Conservation (phyloP, 1,140 invertebrate genomes). For the Oscheius sp. region DNA sequence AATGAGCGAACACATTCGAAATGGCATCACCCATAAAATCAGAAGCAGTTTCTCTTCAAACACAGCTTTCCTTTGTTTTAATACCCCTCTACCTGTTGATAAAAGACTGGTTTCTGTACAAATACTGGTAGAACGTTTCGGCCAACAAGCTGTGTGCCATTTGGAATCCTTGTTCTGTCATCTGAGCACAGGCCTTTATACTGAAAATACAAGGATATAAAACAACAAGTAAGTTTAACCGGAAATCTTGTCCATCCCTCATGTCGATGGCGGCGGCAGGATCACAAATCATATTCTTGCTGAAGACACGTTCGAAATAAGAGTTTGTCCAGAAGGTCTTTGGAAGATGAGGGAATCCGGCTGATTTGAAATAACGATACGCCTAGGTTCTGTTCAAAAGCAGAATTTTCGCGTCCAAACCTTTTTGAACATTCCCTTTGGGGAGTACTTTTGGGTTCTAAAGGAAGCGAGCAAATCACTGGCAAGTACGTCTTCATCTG, state of each 20-base stretch:
- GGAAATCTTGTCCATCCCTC: conserved; percentile 40
- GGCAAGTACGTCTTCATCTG: conserved; percentile 33
- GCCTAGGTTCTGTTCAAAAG: too few species aligned
- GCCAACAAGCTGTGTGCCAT: conserved; percentile 37
- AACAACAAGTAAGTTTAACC: conserved; percentile 23
- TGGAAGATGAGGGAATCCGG: conserved; percentile 42
- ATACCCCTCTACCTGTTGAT: conserved; percentile 35
- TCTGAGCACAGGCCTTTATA: conserved; percentile 40
- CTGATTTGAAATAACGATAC: conserved; percentile 43
- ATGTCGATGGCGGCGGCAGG: conserved; percentile 43
- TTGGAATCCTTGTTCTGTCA: conserved; percentile 39
- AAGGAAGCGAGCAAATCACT: conserved; percentile 37
- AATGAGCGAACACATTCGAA: conserved; percentile 32
- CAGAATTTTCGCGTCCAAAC: too few species aligned
- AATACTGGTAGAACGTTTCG: conserved; percentile 41
- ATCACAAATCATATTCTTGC: conserved; percentile 44
- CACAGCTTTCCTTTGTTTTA: too few species aligned
- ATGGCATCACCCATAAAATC: conserved; percentile 36
- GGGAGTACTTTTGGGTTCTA: conserved; percentile 36
- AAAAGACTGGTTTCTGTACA: conserved; percentile 42
- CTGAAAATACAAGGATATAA: conserved; percentile 23
- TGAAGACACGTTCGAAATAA: conserved; percentile 41
- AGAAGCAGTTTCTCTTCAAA: conserved; percentile 35
- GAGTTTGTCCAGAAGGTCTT: conserved; percentile 42
- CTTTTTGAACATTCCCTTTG: conserved; percentile 44